Evolutionary conservation across 2,113 vertebrate species (phyloP).

Genomic region (Colius striatus): DNA sequence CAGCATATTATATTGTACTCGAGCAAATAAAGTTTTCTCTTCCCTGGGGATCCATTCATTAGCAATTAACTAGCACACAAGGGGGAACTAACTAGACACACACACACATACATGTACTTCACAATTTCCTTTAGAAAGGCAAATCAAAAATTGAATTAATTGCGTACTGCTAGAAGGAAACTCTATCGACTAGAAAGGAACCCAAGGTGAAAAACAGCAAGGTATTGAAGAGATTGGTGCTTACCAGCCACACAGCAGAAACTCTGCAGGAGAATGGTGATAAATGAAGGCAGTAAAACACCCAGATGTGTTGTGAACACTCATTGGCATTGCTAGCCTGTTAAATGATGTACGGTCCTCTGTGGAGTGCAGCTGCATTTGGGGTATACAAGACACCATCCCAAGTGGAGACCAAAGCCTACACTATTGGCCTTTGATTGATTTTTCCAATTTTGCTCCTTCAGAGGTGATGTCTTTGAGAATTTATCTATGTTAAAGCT

Average conservation of each 20-base stretch:
- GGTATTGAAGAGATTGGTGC: background rate
- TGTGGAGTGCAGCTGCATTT: background rate
- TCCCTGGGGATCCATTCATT: slow-evolving; percentile 33
- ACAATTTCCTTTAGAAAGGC: slow-evolving; percentile 1
- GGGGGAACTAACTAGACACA: slow-evolving; percentile 15
- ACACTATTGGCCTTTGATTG: background rate
- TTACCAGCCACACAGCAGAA: background rate
- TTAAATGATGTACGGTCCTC: background rate
- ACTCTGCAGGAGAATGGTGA: background rate
- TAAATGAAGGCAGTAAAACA: slow-evolving; percentile 8
- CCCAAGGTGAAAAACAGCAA: background rate
- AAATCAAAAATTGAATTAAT: slow-evolving; percentile 21
- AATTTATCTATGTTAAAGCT: background rate
- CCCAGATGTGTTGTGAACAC: background rate
- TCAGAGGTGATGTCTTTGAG: background rate
- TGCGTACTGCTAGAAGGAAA: background rate
- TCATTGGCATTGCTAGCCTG: background rate
- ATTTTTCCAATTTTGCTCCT: background rate
- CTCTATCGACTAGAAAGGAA: background rate
- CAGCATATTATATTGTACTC: slow-evolving; percentile 4
- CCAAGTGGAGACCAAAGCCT: background rate
- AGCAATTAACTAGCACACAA: slow-evolving; percentile 37
- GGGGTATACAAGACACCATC: background rate
- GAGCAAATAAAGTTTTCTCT: slow-evolving; percentile 45
- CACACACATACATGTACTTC: background rate